phyloP scores from a whole-genome alignment of 2,797 vertebrate species.

The Harpagifer antarcticus region DNA sequence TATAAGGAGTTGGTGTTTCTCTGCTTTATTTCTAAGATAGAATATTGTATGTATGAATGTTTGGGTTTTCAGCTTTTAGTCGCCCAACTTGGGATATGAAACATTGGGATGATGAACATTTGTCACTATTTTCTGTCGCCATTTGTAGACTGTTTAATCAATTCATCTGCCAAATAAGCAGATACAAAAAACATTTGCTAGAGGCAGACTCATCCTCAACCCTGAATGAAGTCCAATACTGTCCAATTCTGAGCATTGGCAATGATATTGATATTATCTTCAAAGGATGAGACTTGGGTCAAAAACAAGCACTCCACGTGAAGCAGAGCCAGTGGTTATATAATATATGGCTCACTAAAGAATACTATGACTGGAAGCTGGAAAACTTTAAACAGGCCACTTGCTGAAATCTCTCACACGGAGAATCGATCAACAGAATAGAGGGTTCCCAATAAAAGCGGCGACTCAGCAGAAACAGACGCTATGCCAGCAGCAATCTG shows the following conservation, averaged over 20 bases:
- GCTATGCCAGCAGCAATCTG: constrained; percentile 25
- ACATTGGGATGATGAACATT: not conserved
- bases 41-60: not conserved
- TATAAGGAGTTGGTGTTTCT: not conserved
- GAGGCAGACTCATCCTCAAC: too few species aligned
- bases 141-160: not conserved
- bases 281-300: constrained; percentile 12
- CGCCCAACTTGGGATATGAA: not conserved
- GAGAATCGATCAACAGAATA: constrained; percentile 42
- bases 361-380: constrained; percentile 40
- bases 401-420: constrained; percentile 16
- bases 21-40: not conserved
- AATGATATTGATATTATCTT: constrained; percentile 30
- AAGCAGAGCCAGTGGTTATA: constrained; percentile 20
- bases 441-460: constrained; percentile 49
- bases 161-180: not conserved
- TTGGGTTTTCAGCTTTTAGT: not conserved
- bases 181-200: not conserved
- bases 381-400: constrained; percentile 38
- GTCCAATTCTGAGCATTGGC: not conserved
- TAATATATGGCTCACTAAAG: constrained; percentile 47
- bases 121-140: not conserved
- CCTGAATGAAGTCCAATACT: not conserved
- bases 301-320: constrained; percentile 8
- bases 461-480: constrained; percentile 53